Evolutionary conservation across 2,113 vertebrate species (phyloP).

Genomic region (Mastomys coucha): DNA sequence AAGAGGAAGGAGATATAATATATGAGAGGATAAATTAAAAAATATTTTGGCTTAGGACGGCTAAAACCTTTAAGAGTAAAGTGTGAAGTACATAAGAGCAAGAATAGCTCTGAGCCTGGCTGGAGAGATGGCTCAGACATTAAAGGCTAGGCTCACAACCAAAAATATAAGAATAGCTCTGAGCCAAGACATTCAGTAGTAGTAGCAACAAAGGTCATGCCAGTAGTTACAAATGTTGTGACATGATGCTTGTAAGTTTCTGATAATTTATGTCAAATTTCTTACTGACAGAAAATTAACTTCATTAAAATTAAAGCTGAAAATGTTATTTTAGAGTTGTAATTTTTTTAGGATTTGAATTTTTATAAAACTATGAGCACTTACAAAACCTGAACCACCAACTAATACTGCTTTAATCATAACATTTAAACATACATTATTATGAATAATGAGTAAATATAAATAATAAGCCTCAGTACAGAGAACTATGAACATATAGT

Average conservation of each 20-base stretch:
- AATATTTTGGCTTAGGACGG: background rate
- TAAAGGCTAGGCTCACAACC: too few relatives aligned
- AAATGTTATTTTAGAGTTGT: background rate
- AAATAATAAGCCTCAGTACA: background rate
- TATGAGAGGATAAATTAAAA: background rate
- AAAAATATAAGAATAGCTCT: too few relatives aligned
- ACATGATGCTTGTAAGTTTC: background rate
- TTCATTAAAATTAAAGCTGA: conserved; percentile 29
- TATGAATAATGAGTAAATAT: background rate
- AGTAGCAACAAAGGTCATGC: background rate
- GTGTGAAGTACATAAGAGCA: background rate
- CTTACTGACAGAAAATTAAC: background rate
- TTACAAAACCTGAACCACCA: background rate
- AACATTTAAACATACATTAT: background rate
- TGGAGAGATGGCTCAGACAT: too few relatives aligned
- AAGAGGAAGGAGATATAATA: background rate
- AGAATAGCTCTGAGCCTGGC: background rate
- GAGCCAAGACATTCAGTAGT: background rate
- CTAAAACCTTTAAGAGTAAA: background rate
- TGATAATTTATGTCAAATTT: background rate
- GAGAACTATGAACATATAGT: background rate
- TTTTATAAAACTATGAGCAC: conserved; percentile 7
- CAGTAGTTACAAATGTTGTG: conserved; percentile 8
- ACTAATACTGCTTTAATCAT: background rate
- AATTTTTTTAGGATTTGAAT: background rate